These are phyloP conservation scores for Neodiprion pinetum DNA, from an alignment of 1,140 invertebrate species.

Conservation along the genomic window DNA sequence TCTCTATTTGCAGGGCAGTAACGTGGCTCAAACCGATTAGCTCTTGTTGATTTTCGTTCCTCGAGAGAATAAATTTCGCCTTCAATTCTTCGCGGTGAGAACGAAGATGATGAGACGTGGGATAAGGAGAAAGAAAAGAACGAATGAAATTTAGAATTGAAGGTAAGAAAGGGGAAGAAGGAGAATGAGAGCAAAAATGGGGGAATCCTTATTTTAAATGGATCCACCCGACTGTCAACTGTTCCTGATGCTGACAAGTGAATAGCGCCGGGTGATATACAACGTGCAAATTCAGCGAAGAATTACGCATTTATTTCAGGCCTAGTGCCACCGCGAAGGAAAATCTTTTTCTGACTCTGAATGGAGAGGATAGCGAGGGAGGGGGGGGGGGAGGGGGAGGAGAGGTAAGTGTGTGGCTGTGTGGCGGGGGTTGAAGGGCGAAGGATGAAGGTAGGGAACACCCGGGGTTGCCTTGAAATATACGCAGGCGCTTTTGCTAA, in stretches of 20 bases:
- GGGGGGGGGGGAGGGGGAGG: not conserved
- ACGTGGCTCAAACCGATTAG: not conserved
- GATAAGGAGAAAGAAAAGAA: too few species aligned
- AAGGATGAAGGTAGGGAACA: not conserved
- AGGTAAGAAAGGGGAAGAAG: not conserved
- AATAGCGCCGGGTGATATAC: slow-evolving; percentile 1
- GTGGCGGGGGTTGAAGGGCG: slow-evolving; percentile 3
- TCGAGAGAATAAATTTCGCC: not conserved
- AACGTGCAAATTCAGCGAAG: slow-evolving; percentile 7
- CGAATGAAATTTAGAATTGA: not conserved
- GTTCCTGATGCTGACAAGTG: slow-evolving; percentile 1
- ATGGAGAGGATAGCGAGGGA: not conserved
- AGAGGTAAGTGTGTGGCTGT: not conserved
- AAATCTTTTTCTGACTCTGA: slow-evolving; percentile 7
- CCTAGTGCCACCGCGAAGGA: not conserved
- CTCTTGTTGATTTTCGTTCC: not conserved
- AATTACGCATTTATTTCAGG: slow-evolving; percentile 5
- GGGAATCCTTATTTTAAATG: not conserved
- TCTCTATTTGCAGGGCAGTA: not conserved
- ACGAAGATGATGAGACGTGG: not conserved
- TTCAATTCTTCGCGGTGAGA: not conserved
- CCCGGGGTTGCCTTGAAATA: not conserved
- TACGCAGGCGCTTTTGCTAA: not conserved
- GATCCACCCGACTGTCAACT: not conserved
- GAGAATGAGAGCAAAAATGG: not conserved